Base-by-base conservation (phyloP, 2,888 invertebrate genomes). In the Heliconius cydno region DNA sequence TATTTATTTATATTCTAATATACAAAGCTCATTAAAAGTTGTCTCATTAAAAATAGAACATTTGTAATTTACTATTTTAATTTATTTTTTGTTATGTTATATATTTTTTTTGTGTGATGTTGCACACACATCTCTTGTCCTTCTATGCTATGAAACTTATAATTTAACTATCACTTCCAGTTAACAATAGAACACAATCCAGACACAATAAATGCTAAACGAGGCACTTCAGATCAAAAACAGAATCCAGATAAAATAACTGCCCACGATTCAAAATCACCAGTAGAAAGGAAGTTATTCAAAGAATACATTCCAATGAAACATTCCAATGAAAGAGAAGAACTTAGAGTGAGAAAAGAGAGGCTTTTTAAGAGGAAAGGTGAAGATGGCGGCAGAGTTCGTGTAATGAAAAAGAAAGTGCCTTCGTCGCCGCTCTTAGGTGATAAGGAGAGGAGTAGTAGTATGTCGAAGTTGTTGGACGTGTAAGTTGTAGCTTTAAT, bases 111-210 rank as follows among this genome's bases (percentile, higher is more conserved):
- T 34, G 34, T 34, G 7, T 34, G 5, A 41, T 13, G 0, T 46
- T 19, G 3, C 46, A 52, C 52, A 19, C 52, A 19, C 52, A 46
- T 15, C 19, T 6, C 52, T 52, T 52, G 52, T 12, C 0, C 12
- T 12, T 41, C 41, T 41, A 41, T 41, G 9, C 41, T 52, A 52
- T 19, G 19, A 52, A 52, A 52, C 52, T 52, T 52, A 2, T 6
- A 19, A 7, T 22, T 52, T 6, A 7, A 25, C n/a, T 15, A 10
- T 68, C n/a, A 34, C 60, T 80, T 82, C 41, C 94, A 98, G 96
- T 92, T 98, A 82, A 98, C 98, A 5, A 97, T 98, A 86, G 98
- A 98, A 91, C 98, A 98, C 88, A 98, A 98, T 90, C 98, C 98
- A 15, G 97, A 97, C 84, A 96, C 97, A 65, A 86, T 86, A 75